phyloP scores from a whole-genome alignment of 2,888 invertebrate genomes.

The Thyatira batis region DNA sequence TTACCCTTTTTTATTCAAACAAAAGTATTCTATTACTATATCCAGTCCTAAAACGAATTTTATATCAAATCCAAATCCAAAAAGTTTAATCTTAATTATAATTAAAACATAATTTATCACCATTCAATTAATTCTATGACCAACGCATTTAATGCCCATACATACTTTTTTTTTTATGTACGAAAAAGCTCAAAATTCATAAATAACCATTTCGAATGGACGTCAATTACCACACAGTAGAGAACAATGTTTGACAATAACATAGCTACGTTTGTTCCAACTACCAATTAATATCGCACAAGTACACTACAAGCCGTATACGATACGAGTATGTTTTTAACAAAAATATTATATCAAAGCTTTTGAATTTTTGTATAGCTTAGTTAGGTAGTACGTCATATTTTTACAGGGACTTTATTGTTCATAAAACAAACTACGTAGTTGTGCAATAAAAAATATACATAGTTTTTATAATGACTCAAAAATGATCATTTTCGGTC shows the following conservation, averaged over 20 bases:
- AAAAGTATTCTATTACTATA: too few relatives aligned
- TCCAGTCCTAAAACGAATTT: too few relatives aligned
- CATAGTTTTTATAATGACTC: too few relatives aligned
- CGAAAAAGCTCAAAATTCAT: background rate
- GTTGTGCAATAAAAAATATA: too few relatives aligned
- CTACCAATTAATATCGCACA: background rate
- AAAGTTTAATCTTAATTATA: too few relatives aligned
- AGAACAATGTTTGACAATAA: background rate
- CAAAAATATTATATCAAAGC: background rate
- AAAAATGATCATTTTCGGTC: too few relatives aligned
- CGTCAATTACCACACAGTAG: background rate
- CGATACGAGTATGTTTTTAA: background rate
- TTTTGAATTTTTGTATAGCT: background rate
- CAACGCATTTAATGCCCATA: too few relatives aligned
- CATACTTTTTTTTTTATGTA: background rate
- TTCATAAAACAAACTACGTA: background rate
- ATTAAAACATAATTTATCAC: too few relatives aligned
- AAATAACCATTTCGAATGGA: background rate
- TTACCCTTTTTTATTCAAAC: too few relatives aligned
- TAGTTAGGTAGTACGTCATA: background rate
- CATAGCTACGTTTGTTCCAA: background rate
- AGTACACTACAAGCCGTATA: background rate
- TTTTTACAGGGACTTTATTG: background rate
- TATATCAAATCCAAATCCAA: too few relatives aligned
- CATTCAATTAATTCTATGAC: too few relatives aligned